phyloP scores from a whole-genome alignment of 2,888 invertebrate species.

The Chymomyza procnemis region DNA sequence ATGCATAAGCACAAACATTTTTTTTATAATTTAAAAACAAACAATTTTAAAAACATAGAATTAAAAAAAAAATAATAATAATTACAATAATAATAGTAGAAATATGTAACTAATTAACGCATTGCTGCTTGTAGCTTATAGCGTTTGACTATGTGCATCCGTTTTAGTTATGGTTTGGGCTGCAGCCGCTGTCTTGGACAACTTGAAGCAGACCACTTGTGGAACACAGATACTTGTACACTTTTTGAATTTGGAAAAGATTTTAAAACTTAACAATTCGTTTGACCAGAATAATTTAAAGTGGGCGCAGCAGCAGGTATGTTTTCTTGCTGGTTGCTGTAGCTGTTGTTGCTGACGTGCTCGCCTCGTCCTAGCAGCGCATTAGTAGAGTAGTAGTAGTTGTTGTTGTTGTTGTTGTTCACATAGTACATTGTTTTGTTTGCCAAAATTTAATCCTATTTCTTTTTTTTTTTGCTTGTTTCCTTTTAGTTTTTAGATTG shows the following conservation, averaged over 20 bases:
- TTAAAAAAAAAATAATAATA: constrained; percentile 9
- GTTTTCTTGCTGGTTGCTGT: constrained; percentile 17
- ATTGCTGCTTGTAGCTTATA: constrained; percentile 31
- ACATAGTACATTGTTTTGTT: constrained; percentile 26
- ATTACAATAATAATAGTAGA: constrained; percentile 24
- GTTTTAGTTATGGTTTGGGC: constrained; percentile 31
- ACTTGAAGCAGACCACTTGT: constrained; percentile 17
- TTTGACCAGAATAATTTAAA: constrained; percentile 65
- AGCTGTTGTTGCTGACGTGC: constrained; percentile 10
- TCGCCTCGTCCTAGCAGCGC: too few species aligned
- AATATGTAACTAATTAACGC: constrained; percentile 8
- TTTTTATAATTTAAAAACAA: constrained; percentile 12
- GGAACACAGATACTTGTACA: constrained; percentile 25
- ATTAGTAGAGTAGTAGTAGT: constrained; percentile 33
- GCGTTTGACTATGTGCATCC: constrained; percentile 18
- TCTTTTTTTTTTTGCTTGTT: constrained; percentile 30
- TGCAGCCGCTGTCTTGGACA: constrained; percentile 42
- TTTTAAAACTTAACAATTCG: constrained; percentile 42
- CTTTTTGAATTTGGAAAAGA: constrained; percentile 12
- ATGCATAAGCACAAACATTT: constrained; percentile 24
- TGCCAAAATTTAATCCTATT: not conserved
- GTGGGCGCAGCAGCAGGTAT: constrained; percentile 14
- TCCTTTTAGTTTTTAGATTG: constrained; percentile 3
- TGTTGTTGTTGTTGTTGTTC: not conserved
- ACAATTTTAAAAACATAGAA: not conserved